Conservation (phyloP, 35 echinoderm and acorn worm species). For the Apostichopus japonicus region DNA sequence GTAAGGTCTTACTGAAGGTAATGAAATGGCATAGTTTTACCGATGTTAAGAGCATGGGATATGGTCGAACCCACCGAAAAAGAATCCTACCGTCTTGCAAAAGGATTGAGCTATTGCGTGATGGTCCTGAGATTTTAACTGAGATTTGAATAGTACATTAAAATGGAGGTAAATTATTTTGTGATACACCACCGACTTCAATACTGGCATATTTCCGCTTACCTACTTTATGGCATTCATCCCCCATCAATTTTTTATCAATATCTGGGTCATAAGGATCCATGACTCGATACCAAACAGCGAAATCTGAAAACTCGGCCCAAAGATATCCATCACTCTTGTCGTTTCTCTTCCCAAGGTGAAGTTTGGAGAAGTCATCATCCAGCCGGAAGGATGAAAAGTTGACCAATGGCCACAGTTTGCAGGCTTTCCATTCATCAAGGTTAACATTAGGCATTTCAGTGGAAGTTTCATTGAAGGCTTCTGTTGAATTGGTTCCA, state of each 20-base stretch:
- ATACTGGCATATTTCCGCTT: background rate
- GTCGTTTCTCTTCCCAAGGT: conserved; percentile 79
- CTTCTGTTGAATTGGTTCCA: background rate
- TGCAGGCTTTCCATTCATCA: background rate
- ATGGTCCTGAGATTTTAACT: too few species aligned
- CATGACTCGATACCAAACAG: conserved; percentile 78
- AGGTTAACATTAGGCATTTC: too few species aligned
- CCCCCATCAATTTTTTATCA: conserved; percentile 52
- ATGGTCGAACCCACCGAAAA: too few species aligned
- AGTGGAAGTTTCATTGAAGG: background rate
- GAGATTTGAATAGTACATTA: too few species aligned
- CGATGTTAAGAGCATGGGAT: too few species aligned
- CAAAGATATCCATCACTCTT: conserved; percentile 60
- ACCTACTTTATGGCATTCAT: conserved; percentile 78
- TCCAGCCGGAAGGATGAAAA: background rate
- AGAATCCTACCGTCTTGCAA: too few species aligned
- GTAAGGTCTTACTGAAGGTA: too few species aligned
- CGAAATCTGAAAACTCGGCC: conserved; percentile 80
- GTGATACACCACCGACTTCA: too few species aligned
- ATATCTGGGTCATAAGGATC: conserved; percentile 64
- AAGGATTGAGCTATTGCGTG: too few species aligned
- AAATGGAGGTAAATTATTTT: too few species aligned
- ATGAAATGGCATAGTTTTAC: too few species aligned
- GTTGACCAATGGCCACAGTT: background rate
- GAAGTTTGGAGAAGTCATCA: conserved; percentile 58